Evolutionary conservation across 2,797 vertebrate genomes (phyloP).

Genomic region (Orestias chungarensis): DNA sequence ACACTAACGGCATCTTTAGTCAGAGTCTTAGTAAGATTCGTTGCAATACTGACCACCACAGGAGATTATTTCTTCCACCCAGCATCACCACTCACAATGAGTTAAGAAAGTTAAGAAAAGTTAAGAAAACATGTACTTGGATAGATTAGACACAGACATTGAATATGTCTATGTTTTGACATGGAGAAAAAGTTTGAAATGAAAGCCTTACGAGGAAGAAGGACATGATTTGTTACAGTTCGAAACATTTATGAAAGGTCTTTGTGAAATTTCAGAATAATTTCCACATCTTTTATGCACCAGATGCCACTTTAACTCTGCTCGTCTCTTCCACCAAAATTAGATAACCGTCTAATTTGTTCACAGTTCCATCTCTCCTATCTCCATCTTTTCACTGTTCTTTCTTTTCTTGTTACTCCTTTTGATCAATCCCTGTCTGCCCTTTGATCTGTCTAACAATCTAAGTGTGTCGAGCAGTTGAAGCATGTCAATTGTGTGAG

Average conservation of each 20-base stretch:
- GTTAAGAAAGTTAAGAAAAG: too few relatives aligned
- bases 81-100: too few relatives aligned
- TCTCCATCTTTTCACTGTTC: conserved; percentile 23
- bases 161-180: too few relatives aligned
- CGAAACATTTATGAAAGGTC: not conserved
- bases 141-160: too few relatives aligned
- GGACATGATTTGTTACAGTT: too few relatives aligned
- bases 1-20: too few relatives aligned
- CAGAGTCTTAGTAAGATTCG: too few relatives aligned
- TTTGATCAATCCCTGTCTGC: conserved; percentile 58
- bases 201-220: too few relatives aligned
- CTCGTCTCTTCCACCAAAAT: conserved; percentile 31
- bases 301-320: conserved; percentile 11
- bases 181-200: too few relatives aligned
- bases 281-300: not conserved
- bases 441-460: conserved; percentile 55
- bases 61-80: too few relatives aligned
- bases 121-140: too few relatives aligned
- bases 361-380: conserved; percentile 38
- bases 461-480: conserved; percentile 30
- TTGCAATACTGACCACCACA: too few relatives aligned
- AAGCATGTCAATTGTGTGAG: conserved; percentile 34
- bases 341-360: conserved; percentile 57
- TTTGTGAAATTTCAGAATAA: conserved; percentile 6
- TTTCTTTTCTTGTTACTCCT: conserved; percentile 52